Base-by-base conservation (phyloP, 2,888 invertebrate genomes). In the Lepidocyrtoides sp. region DNA sequence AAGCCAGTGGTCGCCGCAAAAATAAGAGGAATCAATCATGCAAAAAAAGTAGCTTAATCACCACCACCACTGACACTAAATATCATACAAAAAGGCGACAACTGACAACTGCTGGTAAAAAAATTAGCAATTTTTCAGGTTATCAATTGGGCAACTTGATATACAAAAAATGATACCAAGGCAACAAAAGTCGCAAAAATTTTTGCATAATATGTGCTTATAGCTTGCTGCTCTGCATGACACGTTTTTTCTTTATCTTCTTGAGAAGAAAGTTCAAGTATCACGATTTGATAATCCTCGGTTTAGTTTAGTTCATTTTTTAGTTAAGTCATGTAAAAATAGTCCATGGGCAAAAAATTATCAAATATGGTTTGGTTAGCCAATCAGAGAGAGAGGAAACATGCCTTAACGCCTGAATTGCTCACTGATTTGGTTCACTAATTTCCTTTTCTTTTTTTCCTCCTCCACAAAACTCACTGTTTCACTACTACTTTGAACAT, bases 1-100 rank as follows among this genome's bases (percentile, higher is more conserved):
- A n/a, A n/a, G 60, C 26, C 10, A 26, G 54, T 17, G n/a, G 26
- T 26, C 26, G 23, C 23, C 23, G 26, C 60, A 26, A 54, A 0
- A 60, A 26, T 26, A 26, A 23, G 10, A 26, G 14, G 26, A 60
- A 23, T 14, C n/a, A 60, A 8, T 60, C 60, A 60, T 60, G 60
- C 60, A 60, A 60, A 26, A 60, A 60, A 60, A n/a, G n/a, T 60
- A 17, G 60, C 23, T 60, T 60, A 26, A 60, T 23, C 60, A 60
- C 60, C 26, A 26, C 23, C 60, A 60, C 26, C 12, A 60, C 23
- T 26, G 8, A 20, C 10, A 4, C 1, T 20, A 57, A 4, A 8
- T 26, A 17, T 26, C 2, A 54, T 17, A 20, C 7, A 54, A n/a
- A 14, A 2, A 2, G 51, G 12, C n/a, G n/a, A n/a, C n/a, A n/a